Percentiles rank a stretch among this genome's conserved stretches.
Evolutionary conservation across 2,113 vertebrate genomes (phyloP).

Genomic region (Numenius arquata): DNA sequence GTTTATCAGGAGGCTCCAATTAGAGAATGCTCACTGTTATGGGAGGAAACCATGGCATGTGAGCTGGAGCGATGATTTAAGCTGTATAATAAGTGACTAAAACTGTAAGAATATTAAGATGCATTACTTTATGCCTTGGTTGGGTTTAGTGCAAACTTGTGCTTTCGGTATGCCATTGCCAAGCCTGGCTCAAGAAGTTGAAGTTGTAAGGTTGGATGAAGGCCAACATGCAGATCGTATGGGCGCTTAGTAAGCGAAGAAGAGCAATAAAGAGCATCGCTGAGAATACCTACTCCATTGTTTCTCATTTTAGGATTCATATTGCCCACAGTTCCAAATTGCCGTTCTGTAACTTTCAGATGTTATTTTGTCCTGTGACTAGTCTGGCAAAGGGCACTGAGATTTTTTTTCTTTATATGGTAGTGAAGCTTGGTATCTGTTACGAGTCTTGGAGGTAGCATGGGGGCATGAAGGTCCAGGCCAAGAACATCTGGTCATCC

Average conservation of each 20-base stretch:
- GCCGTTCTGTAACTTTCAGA: background rate
- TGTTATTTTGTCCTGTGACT: background rate
- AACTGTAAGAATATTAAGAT: background rate
- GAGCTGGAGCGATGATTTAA: background rate
- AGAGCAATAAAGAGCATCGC: background rate
- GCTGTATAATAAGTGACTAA: background rate
- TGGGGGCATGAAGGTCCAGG: background rate
- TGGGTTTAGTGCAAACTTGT: background rate
- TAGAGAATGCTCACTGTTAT: background rate
- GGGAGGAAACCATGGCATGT: background rate
- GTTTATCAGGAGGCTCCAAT: background rate
- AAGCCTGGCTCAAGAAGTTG: background rate
- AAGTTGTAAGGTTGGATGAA: background rate
- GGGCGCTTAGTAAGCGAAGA: background rate
- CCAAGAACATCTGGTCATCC: background rate
- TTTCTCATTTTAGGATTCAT: background rate
- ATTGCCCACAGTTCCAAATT: background rate
- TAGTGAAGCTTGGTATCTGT: background rate
- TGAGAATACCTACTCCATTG: background rate
- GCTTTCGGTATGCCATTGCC: background rate
- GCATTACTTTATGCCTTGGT: background rate
- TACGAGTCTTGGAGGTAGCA: background rate
- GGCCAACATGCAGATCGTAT: background rate
- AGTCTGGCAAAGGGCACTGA: background rate
- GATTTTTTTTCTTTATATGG: background rate